phyloP scores from a whole-genome alignment of 1,140 invertebrate species.

The Brachionus manjavacas region DNA sequence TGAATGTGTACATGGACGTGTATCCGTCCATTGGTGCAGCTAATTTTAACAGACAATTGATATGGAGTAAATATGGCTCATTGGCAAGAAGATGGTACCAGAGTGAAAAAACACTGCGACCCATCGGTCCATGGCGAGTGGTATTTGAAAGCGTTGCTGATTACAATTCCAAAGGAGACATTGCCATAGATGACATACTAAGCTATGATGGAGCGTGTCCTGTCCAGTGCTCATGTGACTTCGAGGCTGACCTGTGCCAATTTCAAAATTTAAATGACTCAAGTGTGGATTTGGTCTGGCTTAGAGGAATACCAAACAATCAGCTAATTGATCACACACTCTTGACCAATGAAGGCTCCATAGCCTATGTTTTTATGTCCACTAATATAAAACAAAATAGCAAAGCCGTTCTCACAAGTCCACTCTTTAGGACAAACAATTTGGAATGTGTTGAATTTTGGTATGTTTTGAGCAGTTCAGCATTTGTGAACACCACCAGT shows the following conservation, averaged over 20 bases:
- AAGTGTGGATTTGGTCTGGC: neutral
- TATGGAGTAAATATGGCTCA: constrained; percentile 50
- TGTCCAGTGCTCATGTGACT: constrained; percentile 48
- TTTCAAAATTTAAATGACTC: constrained; percentile 43
- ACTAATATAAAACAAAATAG: neutral
- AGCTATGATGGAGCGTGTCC: constrained; percentile 40
- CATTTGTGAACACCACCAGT: neutral
- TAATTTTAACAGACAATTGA: constrained; percentile 36
- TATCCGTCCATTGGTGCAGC: neutral
- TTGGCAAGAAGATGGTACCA: constrained; percentile 51
- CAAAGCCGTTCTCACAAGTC: neutral
- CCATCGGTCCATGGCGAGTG: neutral
- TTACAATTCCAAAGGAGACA: constrained; percentile 42
- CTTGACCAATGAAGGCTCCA: neutral
- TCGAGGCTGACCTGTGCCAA: constrained; percentile 51
- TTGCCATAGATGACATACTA: constrained; percentile 45
- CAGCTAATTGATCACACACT: neutral
- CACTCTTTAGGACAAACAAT: neutral
- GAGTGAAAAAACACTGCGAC: constrained; percentile 46
- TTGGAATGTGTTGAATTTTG: constrained; percentile 37
- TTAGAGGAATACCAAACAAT: neutral
- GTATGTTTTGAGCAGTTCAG: neutral
- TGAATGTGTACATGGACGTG: constrained; percentile 48
- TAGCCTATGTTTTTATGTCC: neutral
- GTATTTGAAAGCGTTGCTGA: neutral